phyloP scores from a whole-genome alignment of 1,140 invertebrate genomes.

The Cotesia typhae region DNA sequence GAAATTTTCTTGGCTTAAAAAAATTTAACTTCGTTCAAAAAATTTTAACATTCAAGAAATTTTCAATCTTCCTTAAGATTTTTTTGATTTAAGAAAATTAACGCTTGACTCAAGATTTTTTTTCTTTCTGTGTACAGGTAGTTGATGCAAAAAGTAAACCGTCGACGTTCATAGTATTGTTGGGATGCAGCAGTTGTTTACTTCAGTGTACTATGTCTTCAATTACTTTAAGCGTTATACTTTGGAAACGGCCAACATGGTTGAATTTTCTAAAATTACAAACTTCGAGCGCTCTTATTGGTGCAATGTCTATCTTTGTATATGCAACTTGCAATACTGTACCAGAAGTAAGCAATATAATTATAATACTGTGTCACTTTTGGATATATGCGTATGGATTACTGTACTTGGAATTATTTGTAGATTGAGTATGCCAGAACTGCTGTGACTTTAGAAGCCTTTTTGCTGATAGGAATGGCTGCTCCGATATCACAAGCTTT shows the following conservation, averaged over 20 bases:
- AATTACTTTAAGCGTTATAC: conserved; percentile 68
- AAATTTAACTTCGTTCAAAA: too few species aligned
- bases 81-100: too few species aligned
- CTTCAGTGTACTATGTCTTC: conserved; percentile 68
- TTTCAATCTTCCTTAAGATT: too few species aligned
- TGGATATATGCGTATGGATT: background rate
- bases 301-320: conserved; percentile 72
- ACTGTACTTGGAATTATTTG: conserved; percentile 29
- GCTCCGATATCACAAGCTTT: conserved; percentile 69
- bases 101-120: too few species aligned
- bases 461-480: conserved; percentile 67
- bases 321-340: conserved; percentile 69
- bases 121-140: conserved; percentile 40
- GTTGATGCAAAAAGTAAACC: conserved; percentile 47
- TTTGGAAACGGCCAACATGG: conserved; percentile 71
- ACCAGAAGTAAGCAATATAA: conserved; percentile 61
- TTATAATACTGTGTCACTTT: background rate
- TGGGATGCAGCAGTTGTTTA: conserved; percentile 71
- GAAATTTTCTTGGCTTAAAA: too few species aligned
- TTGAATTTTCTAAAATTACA: conserved; percentile 75
- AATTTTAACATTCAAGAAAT: too few species aligned
- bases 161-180: conserved; percentile 66
- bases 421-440: conserved; percentile 62
- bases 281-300: conserved; percentile 69
- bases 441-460: conserved; percentile 65